A percentile compares a stretch with the other conserved stretches of the same genome.
Evolutionary conservation across 2,888 invertebrate species (phyloP).

Genomic region (Caradrina clavipalpis): DNA sequence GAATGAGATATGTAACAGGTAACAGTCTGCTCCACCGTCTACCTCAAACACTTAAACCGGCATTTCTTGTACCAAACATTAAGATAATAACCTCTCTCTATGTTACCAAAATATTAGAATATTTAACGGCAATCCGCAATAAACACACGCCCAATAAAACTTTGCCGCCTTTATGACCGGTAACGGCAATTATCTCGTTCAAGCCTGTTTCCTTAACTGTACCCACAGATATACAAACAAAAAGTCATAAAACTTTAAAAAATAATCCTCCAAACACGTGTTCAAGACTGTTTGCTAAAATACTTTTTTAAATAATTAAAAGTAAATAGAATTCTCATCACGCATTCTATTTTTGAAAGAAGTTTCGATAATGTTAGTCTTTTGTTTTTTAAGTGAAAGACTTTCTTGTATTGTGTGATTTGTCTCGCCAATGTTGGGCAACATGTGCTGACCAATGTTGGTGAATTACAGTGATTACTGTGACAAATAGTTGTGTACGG

Average conservation of each 20-base stretch:
- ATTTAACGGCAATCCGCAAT: slow-evolving; percentile 65
- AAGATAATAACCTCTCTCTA: slow-evolving; percentile 24
- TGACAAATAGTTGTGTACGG: slow-evolving; percentile 33
- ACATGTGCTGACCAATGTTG: slow-evolving; percentile 46
- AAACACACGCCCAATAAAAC: slow-evolving; percentile 61
- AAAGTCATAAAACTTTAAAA: slow-evolving; percentile 47
- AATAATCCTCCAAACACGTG: slow-evolving; percentile 36
- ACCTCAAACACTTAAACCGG: slow-evolving; percentile 20
- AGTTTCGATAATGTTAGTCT: slow-evolving; percentile 40
- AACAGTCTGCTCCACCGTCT: not conserved
- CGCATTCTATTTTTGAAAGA: slow-evolving; percentile 44
- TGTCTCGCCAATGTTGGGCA: slow-evolving; percentile 45
- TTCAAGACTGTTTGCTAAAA: slow-evolving; percentile 21
- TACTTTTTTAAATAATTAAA: slow-evolving; percentile 41
- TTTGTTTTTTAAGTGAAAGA: slow-evolving; percentile 57
- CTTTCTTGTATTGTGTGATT: slow-evolving; percentile 50
- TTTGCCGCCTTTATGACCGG: slow-evolving; percentile 55
- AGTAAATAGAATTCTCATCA: slow-evolving; percentile 32
- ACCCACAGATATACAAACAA: slow-evolving; percentile 59
- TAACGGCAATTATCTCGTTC: slow-evolving; percentile 62
- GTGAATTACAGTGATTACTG: slow-evolving; percentile 32
- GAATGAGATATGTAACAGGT: not conserved
- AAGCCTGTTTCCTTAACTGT: slow-evolving; percentile 64
- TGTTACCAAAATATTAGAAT: slow-evolving; percentile 59
- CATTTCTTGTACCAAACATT: slow-evolving; percentile 31